Percentiles rank a stretch among this genome's conserved stretches.
Evolutionary conservation across 2,888 invertebrate species (phyloP).

Genomic region (Scrobipalpa costella): DNA sequence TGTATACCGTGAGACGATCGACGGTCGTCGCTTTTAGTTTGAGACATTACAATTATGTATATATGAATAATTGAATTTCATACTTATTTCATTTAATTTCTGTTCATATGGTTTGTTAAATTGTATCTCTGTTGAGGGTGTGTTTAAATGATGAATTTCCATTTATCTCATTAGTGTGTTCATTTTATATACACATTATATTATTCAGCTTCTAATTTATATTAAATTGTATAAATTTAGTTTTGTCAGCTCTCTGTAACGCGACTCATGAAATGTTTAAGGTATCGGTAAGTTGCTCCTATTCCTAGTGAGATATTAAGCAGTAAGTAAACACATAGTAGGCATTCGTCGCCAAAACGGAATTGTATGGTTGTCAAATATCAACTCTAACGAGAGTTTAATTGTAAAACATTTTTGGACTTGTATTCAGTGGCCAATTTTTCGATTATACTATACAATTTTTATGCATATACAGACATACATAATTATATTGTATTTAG

Average conservation of each 20-base stretch:
- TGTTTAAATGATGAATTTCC: slow-evolving; percentile 59
- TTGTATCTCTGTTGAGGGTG: slow-evolving; percentile 63
- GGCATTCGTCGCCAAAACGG: slow-evolving; percentile 30
- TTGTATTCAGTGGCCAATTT: slow-evolving; percentile 71
- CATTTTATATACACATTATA: slow-evolving; percentile 46
- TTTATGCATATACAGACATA: slow-evolving; percentile 75
- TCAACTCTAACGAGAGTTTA: slow-evolving; percentile 38
- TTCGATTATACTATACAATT: slow-evolving; percentile 73
- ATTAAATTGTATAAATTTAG: slow-evolving; percentile 76
- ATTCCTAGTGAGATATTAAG: slow-evolving; percentile 43
- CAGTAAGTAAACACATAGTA: slow-evolving; percentile 27
- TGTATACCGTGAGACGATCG: slow-evolving; percentile 33
- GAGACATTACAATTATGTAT: slow-evolving; percentile 50
- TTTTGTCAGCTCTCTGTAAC: slow-evolving; percentile 68
- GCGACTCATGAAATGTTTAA: slow-evolving; percentile 52
- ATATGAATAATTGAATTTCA: slow-evolving; percentile 61
- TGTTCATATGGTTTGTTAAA: slow-evolving; percentile 34
- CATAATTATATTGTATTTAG: slow-evolving; percentile 67
- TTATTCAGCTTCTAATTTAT: slow-evolving; percentile 54
- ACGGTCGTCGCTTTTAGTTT: slow-evolving; percentile 37
- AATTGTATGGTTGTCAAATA: slow-evolving; percentile 42
- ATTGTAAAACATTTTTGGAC: slow-evolving; percentile 32
- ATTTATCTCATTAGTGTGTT: slow-evolving; percentile 66
- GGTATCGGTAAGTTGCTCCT: slow-evolving; percentile 40
- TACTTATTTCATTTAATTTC: slow-evolving; percentile 40